These are phyloP conservation scores for Lasioglossum albipes DNA, from an alignment of 1,140 invertebrate species.

Conservation along the genomic window DNA sequence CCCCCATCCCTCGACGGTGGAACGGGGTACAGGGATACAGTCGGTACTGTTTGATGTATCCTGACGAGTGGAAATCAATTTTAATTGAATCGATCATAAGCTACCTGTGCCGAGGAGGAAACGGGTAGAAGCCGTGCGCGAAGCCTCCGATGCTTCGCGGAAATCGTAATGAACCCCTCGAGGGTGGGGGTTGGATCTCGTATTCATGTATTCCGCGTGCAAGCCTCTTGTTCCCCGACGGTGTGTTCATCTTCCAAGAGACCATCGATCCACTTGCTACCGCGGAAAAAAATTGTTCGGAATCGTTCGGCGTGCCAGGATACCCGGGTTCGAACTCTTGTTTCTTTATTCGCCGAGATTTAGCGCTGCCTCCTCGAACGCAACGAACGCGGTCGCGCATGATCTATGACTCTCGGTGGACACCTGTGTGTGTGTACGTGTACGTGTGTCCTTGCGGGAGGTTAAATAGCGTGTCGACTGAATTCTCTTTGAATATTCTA, in stretches of 20 bases:
- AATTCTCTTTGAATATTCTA: too few species aligned
- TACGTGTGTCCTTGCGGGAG: background rate
- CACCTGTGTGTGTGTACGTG: background rate
- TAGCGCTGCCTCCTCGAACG: too few species aligned
- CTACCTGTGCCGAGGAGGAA: background rate
- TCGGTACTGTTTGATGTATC: constrained; percentile 56
- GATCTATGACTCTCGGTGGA: background rate
- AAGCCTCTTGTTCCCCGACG: background rate
- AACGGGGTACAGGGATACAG: background rate
- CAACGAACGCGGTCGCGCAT: too few species aligned
- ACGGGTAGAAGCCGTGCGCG: too few species aligned
- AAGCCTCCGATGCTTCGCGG: background rate
- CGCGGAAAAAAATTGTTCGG: background rate
- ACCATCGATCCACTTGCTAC: constrained; percentile 37
- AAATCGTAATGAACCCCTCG: constrained; percentile 23
- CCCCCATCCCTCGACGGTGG: background rate
- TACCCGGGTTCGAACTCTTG: too few species aligned
- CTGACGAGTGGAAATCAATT: constrained; percentile 50
- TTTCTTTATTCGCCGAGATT: too few species aligned
- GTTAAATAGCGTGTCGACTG: too few species aligned
- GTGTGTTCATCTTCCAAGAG: constrained; percentile 18
- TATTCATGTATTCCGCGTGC: constrained; percentile 44
- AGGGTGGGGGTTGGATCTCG: background rate
- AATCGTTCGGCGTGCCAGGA: background rate
- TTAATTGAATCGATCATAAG: constrained; percentile 60